These are phyloP conservation scores for Gopherus flavomarginatus DNA, from an alignment of 2,113 vertebrate species.

Conservation along the genomic window DNA sequence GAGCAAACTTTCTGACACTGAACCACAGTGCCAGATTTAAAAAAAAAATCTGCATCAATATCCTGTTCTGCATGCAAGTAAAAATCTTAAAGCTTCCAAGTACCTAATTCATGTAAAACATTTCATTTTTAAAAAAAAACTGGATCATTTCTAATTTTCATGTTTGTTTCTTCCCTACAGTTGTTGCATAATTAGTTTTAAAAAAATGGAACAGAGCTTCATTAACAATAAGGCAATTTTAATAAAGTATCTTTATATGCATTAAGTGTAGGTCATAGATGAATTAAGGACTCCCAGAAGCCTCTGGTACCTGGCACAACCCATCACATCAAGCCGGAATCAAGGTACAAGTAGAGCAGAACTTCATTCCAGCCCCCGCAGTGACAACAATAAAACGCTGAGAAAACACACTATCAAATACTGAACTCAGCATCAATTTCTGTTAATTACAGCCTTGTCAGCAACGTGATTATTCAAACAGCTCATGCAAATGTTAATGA, in stretches of 20 bases:
- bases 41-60: conserved; percentile 27
- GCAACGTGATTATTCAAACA: conserved; percentile 99
- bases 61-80: conserved; percentile 43
- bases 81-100: conserved; percentile 53
- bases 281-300: conserved; percentile 79
- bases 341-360: conserved; percentile 84
- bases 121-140: conserved; percentile 29
- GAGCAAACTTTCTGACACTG: conserved; percentile 63
- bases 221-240: conserved; percentile 71
- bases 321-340: conserved; percentile 79
- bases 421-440: conserved; percentile 97
- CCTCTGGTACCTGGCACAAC: conserved; percentile 80
- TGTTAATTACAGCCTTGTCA: conserved; percentile 99
- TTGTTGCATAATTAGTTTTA: conserved; percentile 58
- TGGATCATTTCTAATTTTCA: conserved; percentile 54
- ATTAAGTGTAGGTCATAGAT: conserved; percentile 75
- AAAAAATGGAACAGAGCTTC: conserved; percentile 64
- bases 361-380: conserved; percentile 85
- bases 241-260: conserved; percentile 77
- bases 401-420: conserved; percentile 89
- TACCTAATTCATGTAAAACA: conserved; percentile 46
- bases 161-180: conserved; percentile 68
- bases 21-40: conserved; percentile 41
- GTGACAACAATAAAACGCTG: conserved; percentile 87
- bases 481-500: conserved; percentile 99